Evolutionary conservation across 2,113 vertebrate species (phyloP).

Genomic region (Gobio gobio): DNA sequence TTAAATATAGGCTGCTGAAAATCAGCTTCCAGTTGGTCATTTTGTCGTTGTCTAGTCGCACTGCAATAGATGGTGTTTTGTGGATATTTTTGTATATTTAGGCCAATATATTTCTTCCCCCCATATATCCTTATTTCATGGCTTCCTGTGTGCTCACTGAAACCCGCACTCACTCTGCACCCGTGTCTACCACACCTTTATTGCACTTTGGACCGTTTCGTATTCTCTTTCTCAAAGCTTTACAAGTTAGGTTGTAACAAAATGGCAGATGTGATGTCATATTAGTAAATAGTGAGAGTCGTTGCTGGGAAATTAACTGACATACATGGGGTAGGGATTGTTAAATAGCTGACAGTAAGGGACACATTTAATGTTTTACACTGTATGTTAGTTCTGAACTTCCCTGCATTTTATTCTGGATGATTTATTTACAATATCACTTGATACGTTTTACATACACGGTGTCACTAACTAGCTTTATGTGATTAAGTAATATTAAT

Average conservation of each 20-base stretch:
- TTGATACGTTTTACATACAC: neutral
- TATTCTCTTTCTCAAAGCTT: conserved; percentile 8
- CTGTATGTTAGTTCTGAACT: neutral
- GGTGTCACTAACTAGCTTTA: no score
- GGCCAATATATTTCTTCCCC: neutral
- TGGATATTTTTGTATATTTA: neutral
- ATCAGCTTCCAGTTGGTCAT: conserved; percentile 39
- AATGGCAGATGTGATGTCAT: neutral
- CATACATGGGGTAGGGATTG: no score
- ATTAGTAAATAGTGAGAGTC: neutral
- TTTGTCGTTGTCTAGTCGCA: neutral
- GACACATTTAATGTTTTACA: neutral
- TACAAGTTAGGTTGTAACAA: neutral
- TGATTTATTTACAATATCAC: neutral
- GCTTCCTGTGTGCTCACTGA: neutral
- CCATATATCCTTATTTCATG: neutral
- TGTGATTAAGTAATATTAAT: neutral
- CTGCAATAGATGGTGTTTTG: neutral
- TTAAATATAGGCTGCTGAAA: conserved; percentile 28
- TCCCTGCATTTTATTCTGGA: neutral
- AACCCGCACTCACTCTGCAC: neutral
- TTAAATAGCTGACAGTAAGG: neutral
- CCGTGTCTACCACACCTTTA: conserved; percentile 22
- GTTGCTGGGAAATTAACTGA: neutral
- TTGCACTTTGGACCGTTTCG: conserved; percentile 12